Evolutionary conservation across 2,797 vertebrate genomes (phyloP), one percentile per base, ranked within the genome.

Genomic region (Lemur catta): DNA sequence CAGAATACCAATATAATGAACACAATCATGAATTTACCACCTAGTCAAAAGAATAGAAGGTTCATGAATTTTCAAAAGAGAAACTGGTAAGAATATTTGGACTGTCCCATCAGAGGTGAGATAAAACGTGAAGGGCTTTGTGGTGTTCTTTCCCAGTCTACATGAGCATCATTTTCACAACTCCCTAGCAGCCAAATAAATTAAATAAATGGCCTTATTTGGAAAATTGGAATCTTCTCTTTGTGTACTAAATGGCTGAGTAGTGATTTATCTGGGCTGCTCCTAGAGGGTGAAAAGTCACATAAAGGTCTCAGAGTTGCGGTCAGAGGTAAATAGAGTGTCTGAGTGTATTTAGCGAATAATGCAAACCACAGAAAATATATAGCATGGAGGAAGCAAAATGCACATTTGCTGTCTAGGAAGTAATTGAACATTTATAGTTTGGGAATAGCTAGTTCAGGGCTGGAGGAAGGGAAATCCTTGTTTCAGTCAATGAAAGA

Each of bases 361-460:
- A 84, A 91, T 84, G n/a, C 86, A 96, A 96, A 97, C 26, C 24
- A 33, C 57, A 57, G 63, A 93, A 96, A 93, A 96, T 95, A 80
- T 2, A 55, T 43, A 79, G 35, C 43, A 10, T 4, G 0, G 92
- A 87, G 89, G 50, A 63, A 82, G 86, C 61, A 24, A 89, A 93
- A 91, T 61, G 88, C 9, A 35, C 79, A 85, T 88, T 87, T 35
- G 48, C 76, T 89, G 71, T 69, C 20, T 84, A 76, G 48, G 50
- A 95, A 95, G 82, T 41, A 94, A 94, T 71, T 90, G 79, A 59
- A 67, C 86, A 91, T 92, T 98, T 52, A 57, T 92, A 97, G 96
- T 84, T 52, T 75, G 84, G 95, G 89, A 92, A 94, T 92, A 95
- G 82, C 41, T 93, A 81, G 92, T 94, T 95, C 82, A 95, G 92